These are phyloP conservation scores for Donacobius atricapilla DNA, from an alignment of 2,113 vertebrate genomes.

Conservation along the genomic window DNA sequence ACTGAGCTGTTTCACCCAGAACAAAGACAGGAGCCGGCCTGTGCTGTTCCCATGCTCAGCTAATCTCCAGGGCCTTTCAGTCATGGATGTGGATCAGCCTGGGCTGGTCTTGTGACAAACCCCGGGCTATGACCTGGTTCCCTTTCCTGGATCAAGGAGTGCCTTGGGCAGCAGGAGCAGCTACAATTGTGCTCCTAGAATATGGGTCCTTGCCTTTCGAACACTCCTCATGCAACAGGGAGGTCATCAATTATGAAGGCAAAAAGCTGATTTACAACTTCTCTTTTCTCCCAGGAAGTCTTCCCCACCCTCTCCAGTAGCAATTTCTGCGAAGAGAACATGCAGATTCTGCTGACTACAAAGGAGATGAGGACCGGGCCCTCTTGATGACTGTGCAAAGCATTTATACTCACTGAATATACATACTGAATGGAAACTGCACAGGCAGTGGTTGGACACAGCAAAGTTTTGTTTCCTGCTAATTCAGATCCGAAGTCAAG, in stretches of 20 bases:
- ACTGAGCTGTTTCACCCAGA: not conserved
- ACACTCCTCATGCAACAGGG: not conserved
- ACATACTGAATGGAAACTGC: rapidly evolving
- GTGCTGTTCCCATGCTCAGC: not conserved
- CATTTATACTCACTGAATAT: not conserved
- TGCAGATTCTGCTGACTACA: not conserved
- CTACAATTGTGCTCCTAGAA: not conserved
- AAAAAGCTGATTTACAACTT: not conserved
- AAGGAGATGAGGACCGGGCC: not conserved
- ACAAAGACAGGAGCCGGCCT: not conserved
- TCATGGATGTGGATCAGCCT: not conserved
- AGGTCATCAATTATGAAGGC: rapidly evolving
- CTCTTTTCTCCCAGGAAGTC: not conserved
- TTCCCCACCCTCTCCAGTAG: not conserved
- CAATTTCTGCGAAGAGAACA: not conserved
- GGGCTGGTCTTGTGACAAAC: not conserved
- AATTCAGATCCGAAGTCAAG: rapidly evolving
- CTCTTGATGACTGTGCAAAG: not conserved
- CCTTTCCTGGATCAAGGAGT: not conserved
- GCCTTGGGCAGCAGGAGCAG: not conserved
- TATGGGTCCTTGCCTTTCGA: not conserved
- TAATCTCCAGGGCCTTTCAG: not conserved
- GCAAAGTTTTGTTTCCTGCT: not conserved
- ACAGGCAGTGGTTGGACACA: not conserved
- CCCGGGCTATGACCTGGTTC: rapidly evolving